Evolutionary conservation across 2,888 invertebrate genomes (phyloP).

Genomic region (Pseudococcus longispinus): DNA sequence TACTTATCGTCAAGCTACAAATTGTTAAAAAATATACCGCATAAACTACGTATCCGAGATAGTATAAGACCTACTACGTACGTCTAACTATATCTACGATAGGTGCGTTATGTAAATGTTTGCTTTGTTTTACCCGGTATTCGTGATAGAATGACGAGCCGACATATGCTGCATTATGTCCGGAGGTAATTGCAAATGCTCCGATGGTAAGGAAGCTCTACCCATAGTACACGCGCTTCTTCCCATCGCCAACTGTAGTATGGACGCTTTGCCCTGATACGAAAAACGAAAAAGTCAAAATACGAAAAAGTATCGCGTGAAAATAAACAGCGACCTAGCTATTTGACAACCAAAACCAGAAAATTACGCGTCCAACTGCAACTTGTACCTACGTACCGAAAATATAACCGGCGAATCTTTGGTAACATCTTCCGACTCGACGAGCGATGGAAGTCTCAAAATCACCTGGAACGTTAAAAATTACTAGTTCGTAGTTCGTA

Average conservation of each 20-base stretch:
- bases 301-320: too few relatives aligned
- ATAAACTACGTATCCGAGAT: background rate
- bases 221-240: conserved; percentile 34
- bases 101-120: background rate
- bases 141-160: conserved; percentile 54
- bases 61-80: too few relatives aligned
- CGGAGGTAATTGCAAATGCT: conserved; percentile 53
- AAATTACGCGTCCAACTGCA: too few relatives aligned
- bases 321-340: too few relatives aligned
- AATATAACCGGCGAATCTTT: conserved; percentile 53
- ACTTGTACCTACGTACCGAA: conserved; percentile 36
- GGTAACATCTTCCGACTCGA: conserved; percentile 70
- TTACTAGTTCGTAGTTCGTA: too few relatives aligned
- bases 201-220: conserved; percentile 53
- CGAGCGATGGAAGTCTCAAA: conserved; percentile 80
- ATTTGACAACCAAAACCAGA: too few relatives aligned
- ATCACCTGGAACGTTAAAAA: conserved; percentile 69
- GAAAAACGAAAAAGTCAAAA: background rate
- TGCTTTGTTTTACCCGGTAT: conserved; percentile 29
- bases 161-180: conserved; percentile 53
- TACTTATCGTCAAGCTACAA: conserved; percentile 26
- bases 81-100: too few relatives aligned
- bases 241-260: conserved; percentile 53
- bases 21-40: background rate
- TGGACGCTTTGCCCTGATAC: conserved; percentile 51